Evolutionary conservation across 2,888 invertebrate genomes (phyloP).

Genomic region (Hedychridium roseum): DNA sequence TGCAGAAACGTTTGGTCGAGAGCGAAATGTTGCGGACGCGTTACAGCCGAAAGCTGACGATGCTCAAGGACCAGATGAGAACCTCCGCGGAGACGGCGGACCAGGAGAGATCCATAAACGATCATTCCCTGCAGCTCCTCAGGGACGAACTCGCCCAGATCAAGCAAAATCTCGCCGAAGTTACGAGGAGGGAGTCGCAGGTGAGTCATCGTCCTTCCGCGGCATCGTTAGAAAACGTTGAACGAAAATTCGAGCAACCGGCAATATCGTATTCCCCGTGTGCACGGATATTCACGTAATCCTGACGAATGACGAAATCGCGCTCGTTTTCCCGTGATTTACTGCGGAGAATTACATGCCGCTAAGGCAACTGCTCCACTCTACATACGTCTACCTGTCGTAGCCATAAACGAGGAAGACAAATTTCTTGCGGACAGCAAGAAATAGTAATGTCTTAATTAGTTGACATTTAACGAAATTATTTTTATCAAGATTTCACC

Average conservation of each 20-base stretch:
- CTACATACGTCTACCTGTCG: too few species aligned
- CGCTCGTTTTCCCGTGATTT: too few species aligned
- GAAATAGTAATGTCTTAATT: too few species aligned
- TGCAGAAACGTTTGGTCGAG: constrained; percentile 82
- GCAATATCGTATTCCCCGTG: constrained; percentile 19
- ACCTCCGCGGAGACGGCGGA: constrained; percentile 74
- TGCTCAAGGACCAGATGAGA: constrained; percentile 78
- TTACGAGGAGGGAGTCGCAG: constrained; percentile 77
- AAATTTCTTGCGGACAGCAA: too few species aligned
- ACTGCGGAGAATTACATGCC: too few species aligned
- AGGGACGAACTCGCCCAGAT: constrained; percentile 79
- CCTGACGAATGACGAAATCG: constrained; percentile 15
- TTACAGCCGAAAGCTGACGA: constrained; percentile 75
- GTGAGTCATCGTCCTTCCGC: constrained; percentile 35
- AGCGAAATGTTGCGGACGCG: constrained; percentile 80
- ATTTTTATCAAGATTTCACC: too few species aligned
- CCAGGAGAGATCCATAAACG: constrained; percentile 73
- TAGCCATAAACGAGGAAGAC: too few species aligned
- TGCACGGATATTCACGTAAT: constrained; percentile 16
- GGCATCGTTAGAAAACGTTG: neutral
- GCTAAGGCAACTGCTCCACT: too few species aligned
- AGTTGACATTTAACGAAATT: too few species aligned
- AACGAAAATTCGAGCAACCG: neutral
- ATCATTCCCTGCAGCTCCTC: constrained; percentile 75
- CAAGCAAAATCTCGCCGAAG: constrained; percentile 77